Base-by-base conservation (phyloP, 2,797 vertebrate genomes). In the Sylvilagus floridanus region DNA sequence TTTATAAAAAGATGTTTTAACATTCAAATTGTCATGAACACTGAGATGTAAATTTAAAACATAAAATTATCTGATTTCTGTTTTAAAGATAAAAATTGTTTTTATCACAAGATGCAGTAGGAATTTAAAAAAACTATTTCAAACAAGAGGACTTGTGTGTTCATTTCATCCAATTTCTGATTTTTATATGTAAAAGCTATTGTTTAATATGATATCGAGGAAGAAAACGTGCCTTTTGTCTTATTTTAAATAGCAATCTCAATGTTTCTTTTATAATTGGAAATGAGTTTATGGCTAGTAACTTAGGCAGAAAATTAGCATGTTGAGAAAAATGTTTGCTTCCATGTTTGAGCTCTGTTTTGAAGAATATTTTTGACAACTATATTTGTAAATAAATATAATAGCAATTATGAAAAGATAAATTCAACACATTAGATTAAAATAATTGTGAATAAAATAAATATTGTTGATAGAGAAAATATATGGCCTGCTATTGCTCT, bases 71-170 rank as follows among this genome's bases (percentile, higher is more conserved):
- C 42, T 47, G 88, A 96, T 95, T 96, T 96, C 42, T 2, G 26
- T 93, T 84, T 50, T 96, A 96, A 97, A 96, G 87, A 69, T 96
- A 94, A 98, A 97, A 97, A 69, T 90, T 19, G 68, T 78, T 95
- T 97, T 97, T 98, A 97, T 98, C 96, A 97, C 96, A 95, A 92
- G 96, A 96, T 28, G 60, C 91, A 96, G 88, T 14, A 97, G 77
- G 94, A 96, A 95, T 97, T 95, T 37, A 96, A 97, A 95, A 95
- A 95, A 17, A 21, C 30, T 92, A 83, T 89, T 91, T 47, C 92
- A 93, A 96, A 90, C 16, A 69, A 35, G 78, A 96, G 71, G 84
- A 83, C 69, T 11, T 19, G 5, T 35, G 57, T 57, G 92, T 93
- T 97, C 2, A 94, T 86, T 78, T 72, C n/a, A 60, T 79, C 83